Evolutionary conservation across 2,888 invertebrate genomes (phyloP).

Genomic region (Xylocampa areola): DNA sequence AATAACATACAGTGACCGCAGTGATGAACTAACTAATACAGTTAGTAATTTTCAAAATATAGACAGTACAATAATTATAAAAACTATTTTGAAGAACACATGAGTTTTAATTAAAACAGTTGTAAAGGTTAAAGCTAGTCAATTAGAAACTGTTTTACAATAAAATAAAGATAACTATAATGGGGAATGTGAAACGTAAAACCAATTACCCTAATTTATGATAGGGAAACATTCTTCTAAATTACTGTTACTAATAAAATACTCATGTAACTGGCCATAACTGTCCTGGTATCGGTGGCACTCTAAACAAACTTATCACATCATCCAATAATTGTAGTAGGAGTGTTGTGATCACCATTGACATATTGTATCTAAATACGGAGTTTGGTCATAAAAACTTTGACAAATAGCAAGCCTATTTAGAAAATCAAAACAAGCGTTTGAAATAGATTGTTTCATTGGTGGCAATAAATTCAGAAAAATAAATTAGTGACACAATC

Average conservation of each 20-base stretch:
- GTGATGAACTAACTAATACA: constrained; percentile 21
- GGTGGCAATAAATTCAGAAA: constrained; percentile 25
- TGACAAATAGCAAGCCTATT: constrained; percentile 13
- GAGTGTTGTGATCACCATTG: constrained; percentile 19
- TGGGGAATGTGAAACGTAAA: constrained; percentile 7
- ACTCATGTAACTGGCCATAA: constrained; percentile 25
- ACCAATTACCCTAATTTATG: constrained; percentile 23
- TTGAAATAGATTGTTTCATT: constrained; percentile 31
- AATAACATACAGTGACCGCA: constrained; percentile 39
- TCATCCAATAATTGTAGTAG: constrained; percentile 28
- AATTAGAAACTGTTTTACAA: constrained; percentile 10
- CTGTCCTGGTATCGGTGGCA: constrained; percentile 27
- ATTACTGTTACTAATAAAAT: constrained; percentile 34
- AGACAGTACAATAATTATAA: too few species aligned
- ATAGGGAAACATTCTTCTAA: constrained; percentile 18
- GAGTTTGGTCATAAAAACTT: constrained; percentile 21
- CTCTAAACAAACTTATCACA: constrained; percentile 49
- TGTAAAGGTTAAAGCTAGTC: too few species aligned
- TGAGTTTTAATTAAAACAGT: too few species aligned
- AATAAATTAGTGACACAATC: constrained; percentile 19
- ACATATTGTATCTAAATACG: constrained; percentile 33
- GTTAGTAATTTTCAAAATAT: not conserved
- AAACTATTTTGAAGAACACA: too few species aligned
- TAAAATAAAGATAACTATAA: constrained; percentile 14
- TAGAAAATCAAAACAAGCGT: constrained; percentile 14